Conservation (phyloP, 2,113 vertebrate genomes). For the Cnemophilus loriae region DNA sequence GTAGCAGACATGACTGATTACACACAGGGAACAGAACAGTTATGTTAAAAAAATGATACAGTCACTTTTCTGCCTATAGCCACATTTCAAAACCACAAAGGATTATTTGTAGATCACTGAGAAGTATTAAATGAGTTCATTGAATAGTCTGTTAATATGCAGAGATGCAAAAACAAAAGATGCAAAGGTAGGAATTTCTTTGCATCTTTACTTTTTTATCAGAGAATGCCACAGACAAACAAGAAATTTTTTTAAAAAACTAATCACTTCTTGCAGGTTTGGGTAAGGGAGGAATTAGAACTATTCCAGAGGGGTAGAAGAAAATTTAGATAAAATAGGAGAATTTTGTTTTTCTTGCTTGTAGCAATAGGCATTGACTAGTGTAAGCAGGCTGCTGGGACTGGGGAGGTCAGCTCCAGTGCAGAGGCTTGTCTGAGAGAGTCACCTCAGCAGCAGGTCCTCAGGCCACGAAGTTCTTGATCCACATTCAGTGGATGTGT, state of each 20-base stretch:
- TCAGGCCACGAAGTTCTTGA: not conserved
- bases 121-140: constrained; percentile 63
- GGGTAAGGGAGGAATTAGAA: not conserved
- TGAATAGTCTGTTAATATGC: constrained; percentile 58
- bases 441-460: not conserved
- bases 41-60: constrained; percentile 41
- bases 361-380: not conserved
- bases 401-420: not conserved
- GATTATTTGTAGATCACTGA: constrained; percentile 62
- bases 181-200: constrained; percentile 31
- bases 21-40: constrained; percentile 21
- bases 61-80: constrained; percentile 50
- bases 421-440: not conserved
- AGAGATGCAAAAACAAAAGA: constrained; percentile 37
- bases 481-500: not conserved
- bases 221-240: constrained; percentile 24
- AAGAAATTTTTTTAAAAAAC: not conserved
- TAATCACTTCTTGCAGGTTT: not conserved
- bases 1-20: constrained; percentile 53
- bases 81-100: constrained; percentile 52
- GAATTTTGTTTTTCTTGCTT: not conserved
- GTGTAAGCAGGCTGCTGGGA: not conserved
- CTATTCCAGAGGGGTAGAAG: not conserved
- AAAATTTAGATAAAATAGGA: not conserved
- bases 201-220: constrained; percentile 17